Conservation (phyloP, 2,113 vertebrate species). For the Festucalex cinctus region DNA sequence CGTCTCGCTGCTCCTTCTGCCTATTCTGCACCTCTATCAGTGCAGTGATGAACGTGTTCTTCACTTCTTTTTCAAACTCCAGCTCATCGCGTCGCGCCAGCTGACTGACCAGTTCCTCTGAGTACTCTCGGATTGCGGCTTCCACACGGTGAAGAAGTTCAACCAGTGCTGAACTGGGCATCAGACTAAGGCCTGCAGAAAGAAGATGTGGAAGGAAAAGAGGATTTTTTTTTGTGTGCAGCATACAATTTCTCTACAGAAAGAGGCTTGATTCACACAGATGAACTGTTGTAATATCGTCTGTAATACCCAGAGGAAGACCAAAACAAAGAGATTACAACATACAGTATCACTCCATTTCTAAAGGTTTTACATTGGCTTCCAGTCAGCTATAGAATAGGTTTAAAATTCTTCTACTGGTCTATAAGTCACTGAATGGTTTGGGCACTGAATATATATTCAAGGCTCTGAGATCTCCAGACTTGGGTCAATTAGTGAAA, state of each 20-base stretch:
- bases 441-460: too few species aligned
- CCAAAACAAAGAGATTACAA: too few species aligned
- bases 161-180: conserved; percentile 75
- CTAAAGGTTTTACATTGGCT: too few species aligned
- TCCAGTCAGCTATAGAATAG: too few species aligned
- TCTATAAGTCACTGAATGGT: too few species aligned
- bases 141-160: conserved; percentile 83
- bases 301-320: too few species aligned
- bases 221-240: background rate
- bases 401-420: too few species aligned
- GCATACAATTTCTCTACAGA: background rate
- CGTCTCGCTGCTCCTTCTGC: conserved; percentile 87
- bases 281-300: too few species aligned
- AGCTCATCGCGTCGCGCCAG: conserved; percentile 86
- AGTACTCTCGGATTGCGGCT: conserved; percentile 80
- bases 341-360: too few species aligned
- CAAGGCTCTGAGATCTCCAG: too few species aligned
- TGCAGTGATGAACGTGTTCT: conserved; percentile 90
- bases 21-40: conserved; percentile 92
- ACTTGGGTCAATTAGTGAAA: too few species aligned
- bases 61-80: conserved; percentile 94
- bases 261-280: too few species aligned
- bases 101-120: conserved; percentile 86
- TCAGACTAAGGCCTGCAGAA: conserved; percentile 77
- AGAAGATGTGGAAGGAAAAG: background rate